phyloP scores from a whole-genome alignment of 1,140 invertebrate genomes.

The Apis mellifera region DNA sequence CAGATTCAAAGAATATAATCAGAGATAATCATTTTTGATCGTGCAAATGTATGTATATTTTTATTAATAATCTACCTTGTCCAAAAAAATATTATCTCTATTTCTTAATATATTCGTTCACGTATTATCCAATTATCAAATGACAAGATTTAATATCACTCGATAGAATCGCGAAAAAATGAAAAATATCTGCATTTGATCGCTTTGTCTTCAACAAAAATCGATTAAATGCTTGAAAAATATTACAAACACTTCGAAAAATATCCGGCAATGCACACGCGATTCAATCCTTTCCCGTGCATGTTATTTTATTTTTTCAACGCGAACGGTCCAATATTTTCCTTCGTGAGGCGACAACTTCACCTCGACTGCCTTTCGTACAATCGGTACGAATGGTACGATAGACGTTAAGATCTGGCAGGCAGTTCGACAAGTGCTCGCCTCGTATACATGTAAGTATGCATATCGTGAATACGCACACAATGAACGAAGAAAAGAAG shows the following conservation, averaged over 20 bases:
- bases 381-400: background rate
- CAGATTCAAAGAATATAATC: no score
- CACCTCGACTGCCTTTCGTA: constrained; percentile 12
- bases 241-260: constrained; percentile 11
- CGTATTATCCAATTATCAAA: background rate
- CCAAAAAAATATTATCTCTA: background rate
- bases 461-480: constrained; percentile 3
- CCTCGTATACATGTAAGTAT: background rate
- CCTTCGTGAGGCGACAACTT: constrained; percentile 9
- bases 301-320: background rate
- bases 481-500: background rate
- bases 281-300: background rate
- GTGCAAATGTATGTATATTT: no score
- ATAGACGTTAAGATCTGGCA: constrained; percentile 36
- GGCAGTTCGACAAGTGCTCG: constrained; percentile 35
- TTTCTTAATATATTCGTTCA: background rate
- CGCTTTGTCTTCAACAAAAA: background rate
- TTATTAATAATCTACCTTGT: no score
- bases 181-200: background rate
- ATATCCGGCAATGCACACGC: background rate
- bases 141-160: background rate
- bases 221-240: background rate
- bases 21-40: no score
- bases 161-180: background rate
- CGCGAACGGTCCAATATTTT: constrained; percentile 26